Evolutionary conservation across 2,888 invertebrate species (phyloP), one percentile per base, ranked within the genome.

Genomic region (Eupithecia exiguata): DNA sequence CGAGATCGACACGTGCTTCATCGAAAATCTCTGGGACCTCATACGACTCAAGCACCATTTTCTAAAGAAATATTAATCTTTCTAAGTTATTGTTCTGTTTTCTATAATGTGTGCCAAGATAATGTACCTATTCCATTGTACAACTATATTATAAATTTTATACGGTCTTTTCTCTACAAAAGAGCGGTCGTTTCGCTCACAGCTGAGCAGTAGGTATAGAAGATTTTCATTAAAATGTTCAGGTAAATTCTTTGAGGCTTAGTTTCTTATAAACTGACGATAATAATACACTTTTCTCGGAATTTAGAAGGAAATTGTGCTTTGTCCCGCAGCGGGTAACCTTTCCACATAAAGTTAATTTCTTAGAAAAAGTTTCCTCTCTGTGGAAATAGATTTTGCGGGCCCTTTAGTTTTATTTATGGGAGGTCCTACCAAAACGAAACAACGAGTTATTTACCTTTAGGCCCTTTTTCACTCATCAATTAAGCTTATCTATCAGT

Each of bases 61-160:
- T 53, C 21, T 21, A 53, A 53, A 53, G 53, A 18, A 49, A 49
- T n/a, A 49, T 53, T 21, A 10, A 53, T 53, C n/a, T 21, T 53
- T 21, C n/a, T 53, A 21, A 53, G 53, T 5, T 58, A 25, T 25
- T 25, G 58, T 58, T 58, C 58, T 58, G 25, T 58, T 58, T 58
- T 58, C 12, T 25, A 25, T 53, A 53, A 21, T 25, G 25, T 58
- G 58, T 25, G 14, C 58, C 21, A 12, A 53, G 53, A 53, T 21
- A 21, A 21, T 25, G 58, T 21, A 53, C 25, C 25, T 58, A 25
- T 25, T 58, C 58, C n/a, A 66, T 74, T 71, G 66, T 69, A 67
- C 16, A 40, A 69, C 66, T 62, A 72, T 74, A 76, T 74, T 74
- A 77, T 75, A 74, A 71, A 72, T 74, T 71, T 65, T 74, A 71